These are phyloP conservation scores for Catamblyrhynchus diadema DNA, from an alignment of 2,797 vertebrate species.

Conservation along the genomic window DNA sequence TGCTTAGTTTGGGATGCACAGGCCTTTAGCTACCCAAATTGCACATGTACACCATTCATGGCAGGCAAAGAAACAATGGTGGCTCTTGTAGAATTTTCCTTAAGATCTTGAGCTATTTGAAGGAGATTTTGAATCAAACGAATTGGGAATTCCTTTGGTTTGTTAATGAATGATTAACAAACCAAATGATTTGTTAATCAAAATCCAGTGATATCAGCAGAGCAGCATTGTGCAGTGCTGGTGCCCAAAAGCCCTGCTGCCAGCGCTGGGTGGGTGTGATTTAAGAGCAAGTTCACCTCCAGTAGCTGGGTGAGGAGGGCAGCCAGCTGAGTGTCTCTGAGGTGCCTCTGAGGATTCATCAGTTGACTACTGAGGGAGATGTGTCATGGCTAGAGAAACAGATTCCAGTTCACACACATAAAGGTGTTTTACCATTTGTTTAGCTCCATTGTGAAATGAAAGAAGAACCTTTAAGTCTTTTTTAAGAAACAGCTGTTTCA, in stretches of 20 bases:
- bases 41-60: too few relatives aligned
- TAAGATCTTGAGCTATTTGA: not conserved
- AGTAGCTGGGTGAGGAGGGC: not conserved
- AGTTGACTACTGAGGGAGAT: rapidly evolving
- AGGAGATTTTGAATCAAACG: not conserved
- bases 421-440: not conserved
- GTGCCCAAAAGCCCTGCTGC: not conserved
- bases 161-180: too few relatives aligned
- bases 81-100: not conserved
- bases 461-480: not conserved
- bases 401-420: not conserved
- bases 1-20: too few relatives aligned
- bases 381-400: not conserved
- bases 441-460: not conserved
- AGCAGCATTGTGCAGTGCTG: rapidly evolving
- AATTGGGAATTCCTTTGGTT: too few relatives aligned
- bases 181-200: too few relatives aligned
- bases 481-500: not conserved
- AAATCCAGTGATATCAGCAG: not conserved
- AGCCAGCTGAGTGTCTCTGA: not conserved
- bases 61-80: not conserved
- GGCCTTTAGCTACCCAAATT: too few relatives aligned
- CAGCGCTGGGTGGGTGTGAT: not conserved
- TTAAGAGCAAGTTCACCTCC: not conserved
- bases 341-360: not conserved